Evolutionary conservation across 2,888 invertebrate genomes (phyloP).

Genomic region (Trissoscelio sp.): DNA sequence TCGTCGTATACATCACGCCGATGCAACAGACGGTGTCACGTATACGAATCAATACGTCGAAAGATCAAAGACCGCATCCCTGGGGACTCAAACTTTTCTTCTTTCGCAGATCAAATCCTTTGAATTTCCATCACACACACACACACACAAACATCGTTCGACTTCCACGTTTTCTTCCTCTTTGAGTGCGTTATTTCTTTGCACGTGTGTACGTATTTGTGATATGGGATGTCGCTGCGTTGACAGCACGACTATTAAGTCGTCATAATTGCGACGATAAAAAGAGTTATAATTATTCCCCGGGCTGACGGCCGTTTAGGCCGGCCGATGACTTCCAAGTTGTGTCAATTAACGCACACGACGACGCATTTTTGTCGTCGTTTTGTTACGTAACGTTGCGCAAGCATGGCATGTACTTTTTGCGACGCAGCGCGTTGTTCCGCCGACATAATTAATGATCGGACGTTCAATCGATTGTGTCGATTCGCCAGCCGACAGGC

Average conservation of each 20-base stretch:
- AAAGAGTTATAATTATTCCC: constrained; percentile 20
- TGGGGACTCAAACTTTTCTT: constrained; percentile 30
- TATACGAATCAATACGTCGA: constrained; percentile 55
- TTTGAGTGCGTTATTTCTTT: background rate
- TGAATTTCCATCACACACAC: constrained; percentile 30
- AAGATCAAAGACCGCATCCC: constrained; percentile 57
- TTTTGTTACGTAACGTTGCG: constrained; percentile 19
- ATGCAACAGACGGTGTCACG: constrained; percentile 35
- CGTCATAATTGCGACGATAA: constrained; percentile 16
- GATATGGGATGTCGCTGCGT: background rate
- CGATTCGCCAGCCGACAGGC: constrained; percentile 31
- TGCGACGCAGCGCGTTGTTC: background rate
- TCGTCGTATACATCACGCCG: background rate
- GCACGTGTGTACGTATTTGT: background rate
- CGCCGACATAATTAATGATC: constrained; percentile 54
- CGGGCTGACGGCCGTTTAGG: constrained; percentile 12
- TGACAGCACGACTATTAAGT: constrained; percentile 22
- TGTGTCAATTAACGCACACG: constrained; percentile 34
- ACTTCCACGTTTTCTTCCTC: background rate
- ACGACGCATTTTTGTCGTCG: constrained; percentile 10
- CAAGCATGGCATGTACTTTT: constrained; percentile 9
- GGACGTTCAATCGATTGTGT: constrained; percentile 42
- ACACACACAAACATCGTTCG: too few relatives aligned
- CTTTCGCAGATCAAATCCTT: constrained; percentile 18
- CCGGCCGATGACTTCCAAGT: constrained; percentile 11